Percentiles rank a stretch among this genome's conserved stretches.
Evolutionary conservation across 2,797 vertebrate genomes (phyloP).

Genomic region (Crenuchus spilurus): DNA sequence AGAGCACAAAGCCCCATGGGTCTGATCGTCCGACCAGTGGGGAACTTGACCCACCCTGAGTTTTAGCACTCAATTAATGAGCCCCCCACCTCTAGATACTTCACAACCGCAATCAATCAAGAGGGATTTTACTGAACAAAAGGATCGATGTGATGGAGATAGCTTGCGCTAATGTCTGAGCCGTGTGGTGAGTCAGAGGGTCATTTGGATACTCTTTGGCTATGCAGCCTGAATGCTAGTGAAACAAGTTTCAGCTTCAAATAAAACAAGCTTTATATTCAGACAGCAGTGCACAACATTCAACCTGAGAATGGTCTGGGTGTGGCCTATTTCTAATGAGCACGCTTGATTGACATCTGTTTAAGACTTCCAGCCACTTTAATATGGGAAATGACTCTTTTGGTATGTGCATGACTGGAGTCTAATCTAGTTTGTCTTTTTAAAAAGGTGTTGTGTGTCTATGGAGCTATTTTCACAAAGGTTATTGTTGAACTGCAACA

Average conservation of each 20-base stretch:
- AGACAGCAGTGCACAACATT: background rate
- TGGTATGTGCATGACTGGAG: constrained; percentile 26
- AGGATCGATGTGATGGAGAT: background rate
- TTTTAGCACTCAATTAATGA: constrained; percentile 64
- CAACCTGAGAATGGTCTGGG: no score
- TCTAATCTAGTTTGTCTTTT: constrained; percentile 29
- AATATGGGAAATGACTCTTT: no score
- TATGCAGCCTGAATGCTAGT: background rate
- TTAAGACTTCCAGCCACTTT: background rate
- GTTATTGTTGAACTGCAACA: background rate
- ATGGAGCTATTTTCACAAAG: background rate
- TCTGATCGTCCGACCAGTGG: constrained; percentile 59
- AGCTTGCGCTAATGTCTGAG: background rate
- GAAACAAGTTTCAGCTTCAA: background rate
- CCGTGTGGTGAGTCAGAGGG: background rate
- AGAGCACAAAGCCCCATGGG: constrained; percentile 63
- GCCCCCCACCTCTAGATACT: constrained; percentile 44
- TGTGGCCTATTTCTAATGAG: background rate
- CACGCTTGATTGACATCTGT: background rate
- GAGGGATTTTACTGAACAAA: constrained; percentile 44
- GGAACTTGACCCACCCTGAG: constrained; percentile 60
- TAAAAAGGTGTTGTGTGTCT: constrained; percentile 3
- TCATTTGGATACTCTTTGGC: background rate
- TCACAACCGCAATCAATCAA: constrained; percentile 63
- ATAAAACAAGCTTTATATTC: background rate